Percentiles rank a stretch among this genome's conserved stretches.
phyloP scores from a whole-genome alignment of 2,888 invertebrate genomes.

The Brachypterus glaber region DNA sequence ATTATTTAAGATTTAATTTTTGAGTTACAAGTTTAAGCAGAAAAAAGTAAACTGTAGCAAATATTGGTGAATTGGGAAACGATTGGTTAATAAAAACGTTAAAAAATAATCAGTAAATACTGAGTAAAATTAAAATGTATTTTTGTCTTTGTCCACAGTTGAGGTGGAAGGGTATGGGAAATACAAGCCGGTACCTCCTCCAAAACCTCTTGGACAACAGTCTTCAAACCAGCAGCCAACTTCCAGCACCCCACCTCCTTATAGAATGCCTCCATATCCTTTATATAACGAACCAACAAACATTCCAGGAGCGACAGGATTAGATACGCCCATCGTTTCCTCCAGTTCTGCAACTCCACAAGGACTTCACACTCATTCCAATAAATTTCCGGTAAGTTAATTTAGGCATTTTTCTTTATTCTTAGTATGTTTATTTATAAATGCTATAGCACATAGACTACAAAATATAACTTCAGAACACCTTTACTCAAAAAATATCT shows the following conservation, averaged over 20 bases:
- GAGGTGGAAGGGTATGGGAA: constrained; percentile 49
- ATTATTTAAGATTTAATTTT: too few relatives aligned
- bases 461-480: too few relatives aligned
- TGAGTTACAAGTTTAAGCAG: too few relatives aligned
- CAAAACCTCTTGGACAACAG: constrained; percentile 48
- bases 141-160: constrained; percentile 41
- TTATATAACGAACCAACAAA: constrained; percentile 51
- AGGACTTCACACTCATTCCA: constrained; percentile 63
- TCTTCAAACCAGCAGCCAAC: constrained; percentile 26
- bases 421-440: too few relatives aligned
- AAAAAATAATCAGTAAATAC: too few relatives aligned
- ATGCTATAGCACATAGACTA: too few relatives aligned
- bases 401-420: constrained; percentile 1
- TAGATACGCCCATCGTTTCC: constrained; percentile 39
- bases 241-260: constrained; percentile 44
- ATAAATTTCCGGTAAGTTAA: constrained; percentile 65
- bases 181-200: constrained; percentile 50
- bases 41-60: too few relatives aligned
- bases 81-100: too few relatives aligned
- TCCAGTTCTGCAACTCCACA: constrained; percentile 41
- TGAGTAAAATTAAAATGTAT: too few relatives aligned
- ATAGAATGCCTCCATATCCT: constrained; percentile 61
- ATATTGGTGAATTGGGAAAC: too few relatives aligned
- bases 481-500: too few relatives aligned
- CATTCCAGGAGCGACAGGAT: constrained; percentile 40